Conservation (phyloP, 2,113 vertebrate species). For the Varanus salvator region DNA sequence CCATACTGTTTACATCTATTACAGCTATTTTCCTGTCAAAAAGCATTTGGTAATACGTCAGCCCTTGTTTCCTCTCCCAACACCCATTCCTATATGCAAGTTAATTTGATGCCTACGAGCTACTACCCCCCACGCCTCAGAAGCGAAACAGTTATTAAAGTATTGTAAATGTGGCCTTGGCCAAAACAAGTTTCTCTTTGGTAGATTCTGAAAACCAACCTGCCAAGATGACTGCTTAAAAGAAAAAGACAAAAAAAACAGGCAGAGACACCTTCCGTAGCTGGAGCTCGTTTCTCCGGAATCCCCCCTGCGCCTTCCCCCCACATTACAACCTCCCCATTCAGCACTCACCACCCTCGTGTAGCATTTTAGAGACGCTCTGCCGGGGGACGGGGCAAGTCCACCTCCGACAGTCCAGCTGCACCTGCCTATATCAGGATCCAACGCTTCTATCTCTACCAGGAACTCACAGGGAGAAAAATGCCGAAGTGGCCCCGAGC, state of each 20-base stretch:
- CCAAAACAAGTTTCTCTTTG: neutral
- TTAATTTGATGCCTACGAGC: neutral
- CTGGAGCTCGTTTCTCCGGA: no score
- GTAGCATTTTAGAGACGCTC: no score
- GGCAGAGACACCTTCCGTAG: neutral
- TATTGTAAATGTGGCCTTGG: neutral
- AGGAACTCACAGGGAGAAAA: neutral
- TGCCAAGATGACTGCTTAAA: neutral
- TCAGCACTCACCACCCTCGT: no score
- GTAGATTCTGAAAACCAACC: neutral
- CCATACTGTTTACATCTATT: neutral
- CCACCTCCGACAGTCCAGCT: no score
- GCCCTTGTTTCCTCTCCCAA: neutral
- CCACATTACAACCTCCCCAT: no score
- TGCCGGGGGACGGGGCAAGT: no score
- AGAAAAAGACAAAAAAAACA: neutral
- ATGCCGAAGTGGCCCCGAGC: accelerated
- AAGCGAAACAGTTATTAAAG: neutral
- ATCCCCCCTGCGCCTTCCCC: no score
- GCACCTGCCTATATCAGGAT: no score
- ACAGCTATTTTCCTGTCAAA: neutral
- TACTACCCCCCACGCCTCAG: neutral
- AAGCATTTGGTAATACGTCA: neutral
- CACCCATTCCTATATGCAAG: neutral
- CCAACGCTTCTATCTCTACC: neutral